Evolutionary conservation across 1,140 invertebrate genomes (phyloP).

Genomic region (Drosophila mayri): DNA sequence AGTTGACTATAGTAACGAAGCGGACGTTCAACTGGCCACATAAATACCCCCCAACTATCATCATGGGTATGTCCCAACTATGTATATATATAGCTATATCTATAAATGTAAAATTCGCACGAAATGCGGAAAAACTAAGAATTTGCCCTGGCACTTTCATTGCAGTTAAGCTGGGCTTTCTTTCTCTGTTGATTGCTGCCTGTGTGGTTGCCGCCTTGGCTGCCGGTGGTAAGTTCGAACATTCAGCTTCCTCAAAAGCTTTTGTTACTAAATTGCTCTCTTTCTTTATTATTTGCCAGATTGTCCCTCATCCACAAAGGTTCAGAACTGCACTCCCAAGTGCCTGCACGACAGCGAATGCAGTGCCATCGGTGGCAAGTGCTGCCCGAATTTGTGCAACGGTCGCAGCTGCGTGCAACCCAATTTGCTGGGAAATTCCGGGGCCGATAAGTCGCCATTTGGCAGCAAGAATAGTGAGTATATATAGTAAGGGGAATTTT

Average conservation of each 20-base stretch:
- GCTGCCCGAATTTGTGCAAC: conserved; percentile 90
- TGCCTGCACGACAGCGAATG: conserved; percentile 89
- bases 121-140: conserved; percentile 53
- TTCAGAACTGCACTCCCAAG: conserved; percentile 88
- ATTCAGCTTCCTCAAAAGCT: conserved; percentile 14
- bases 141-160: conserved; percentile 27
- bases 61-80: conserved; percentile 59
- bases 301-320: conserved; percentile 88
- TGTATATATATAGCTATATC: not conserved
- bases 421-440: conserved; percentile 79
- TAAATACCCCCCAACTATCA: conserved; percentile 47
- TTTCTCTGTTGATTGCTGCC: conserved; percentile 42
- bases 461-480: conserved; percentile 78
- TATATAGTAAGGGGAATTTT: not conserved
- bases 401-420: conserved; percentile 87
- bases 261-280: not conserved
- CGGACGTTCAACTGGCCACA: conserved; percentile 65
- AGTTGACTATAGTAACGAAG: conserved; percentile 50
- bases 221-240: conserved; percentile 62
- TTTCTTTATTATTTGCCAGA: conserved; percentile 51
- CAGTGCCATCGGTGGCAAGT: conserved; percentile 87
- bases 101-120: conserved; percentile 18
- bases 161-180: conserved; percentile 44
- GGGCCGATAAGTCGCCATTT: conserved; percentile 70
- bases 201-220: conserved; percentile 58